Evolutionary conservation across 2,888 invertebrate species (phyloP).

Genomic region (Zele albiditarsus): DNA sequence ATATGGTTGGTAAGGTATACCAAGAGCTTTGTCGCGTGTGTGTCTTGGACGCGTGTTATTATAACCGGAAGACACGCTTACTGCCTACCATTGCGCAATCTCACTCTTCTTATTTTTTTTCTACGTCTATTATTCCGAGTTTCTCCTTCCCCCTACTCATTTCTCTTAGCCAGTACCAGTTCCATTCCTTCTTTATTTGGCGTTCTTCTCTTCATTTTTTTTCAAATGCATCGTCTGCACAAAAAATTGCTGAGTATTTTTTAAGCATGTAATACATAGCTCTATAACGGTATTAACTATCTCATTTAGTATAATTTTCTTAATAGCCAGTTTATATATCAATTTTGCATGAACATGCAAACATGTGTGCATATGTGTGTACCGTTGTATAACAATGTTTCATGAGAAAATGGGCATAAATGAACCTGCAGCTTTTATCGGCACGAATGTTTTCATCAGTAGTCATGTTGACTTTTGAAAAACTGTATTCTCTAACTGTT

Average conservation of each 20-base stretch:
- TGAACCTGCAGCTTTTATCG: no score
- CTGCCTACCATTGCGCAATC: constrained; percentile 60
- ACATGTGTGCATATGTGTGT: constrained; percentile 3
- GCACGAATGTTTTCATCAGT: no score
- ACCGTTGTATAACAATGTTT: constrained; percentile 53
- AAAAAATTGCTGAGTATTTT: background rate
- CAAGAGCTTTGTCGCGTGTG: constrained; percentile 63
- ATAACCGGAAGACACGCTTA: constrained; percentile 69
- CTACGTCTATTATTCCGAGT: constrained; percentile 39
- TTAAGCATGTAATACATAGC: background rate
- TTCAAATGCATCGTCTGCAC: background rate
- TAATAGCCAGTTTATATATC: constrained; percentile 64
- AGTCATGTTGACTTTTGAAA: no score
- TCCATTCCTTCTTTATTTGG: background rate
- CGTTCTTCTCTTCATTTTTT: background rate
- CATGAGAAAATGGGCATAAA: constrained; percentile 51
- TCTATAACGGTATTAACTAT: constrained; percentile 40
- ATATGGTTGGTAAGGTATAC: constrained; percentile 49
- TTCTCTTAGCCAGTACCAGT: constrained; percentile 6
- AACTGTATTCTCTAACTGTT: no score
- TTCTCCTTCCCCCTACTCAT: background rate
- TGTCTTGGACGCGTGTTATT: constrained; percentile 57
- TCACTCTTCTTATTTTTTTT: constrained; percentile 48
- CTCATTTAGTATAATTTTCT: constrained; percentile 50
- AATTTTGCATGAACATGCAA: constrained; percentile 56